Evolutionary conservation across 2,797 vertebrate species (phyloP).

Genomic region (Dromococcyx pavoninus): DNA sequence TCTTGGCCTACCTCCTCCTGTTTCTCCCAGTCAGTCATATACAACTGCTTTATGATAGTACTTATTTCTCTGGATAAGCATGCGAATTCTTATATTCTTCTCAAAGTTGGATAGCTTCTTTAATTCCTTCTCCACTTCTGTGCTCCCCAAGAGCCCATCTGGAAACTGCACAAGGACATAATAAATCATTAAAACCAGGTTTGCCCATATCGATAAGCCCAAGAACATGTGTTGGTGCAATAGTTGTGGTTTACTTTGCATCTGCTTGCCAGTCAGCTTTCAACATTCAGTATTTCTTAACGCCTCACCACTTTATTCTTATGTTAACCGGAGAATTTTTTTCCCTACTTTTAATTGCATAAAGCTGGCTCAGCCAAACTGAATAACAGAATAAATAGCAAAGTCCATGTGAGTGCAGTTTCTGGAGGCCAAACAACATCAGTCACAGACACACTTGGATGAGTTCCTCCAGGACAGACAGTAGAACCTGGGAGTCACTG

Average conservation of each 20-base stretch:
- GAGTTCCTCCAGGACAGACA: not conserved
- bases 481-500: not conserved
- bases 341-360: not conserved
- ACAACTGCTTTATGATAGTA: not conserved
- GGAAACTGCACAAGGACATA: not conserved
- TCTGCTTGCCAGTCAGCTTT: slow-evolving; percentile 45
- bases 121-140: not conserved
- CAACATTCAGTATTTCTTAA: slow-evolving; percentile 40
- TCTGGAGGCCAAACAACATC: not conserved
- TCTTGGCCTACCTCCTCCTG: not conserved
- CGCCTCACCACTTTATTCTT: not conserved
- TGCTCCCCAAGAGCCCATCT: not conserved
- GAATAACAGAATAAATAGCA: not conserved
- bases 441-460: not conserved
- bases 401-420: not conserved
- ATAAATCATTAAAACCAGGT: slow-evolving; percentile 25
- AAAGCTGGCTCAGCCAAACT: not conserved
- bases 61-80: not conserved
- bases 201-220: not conserved
- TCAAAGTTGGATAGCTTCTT: not conserved
- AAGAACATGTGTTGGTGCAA: slow-evolving; percentile 27
- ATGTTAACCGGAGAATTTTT: not conserved
- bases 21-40: not conserved
- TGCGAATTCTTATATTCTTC: not conserved
- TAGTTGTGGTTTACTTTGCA: slow-evolving; percentile 28